Evolutionary conservation across 2,113 vertebrate genomes (phyloP), one percentile per base, ranked within the genome.

Genomic region (Syrmaticus mikado): DNA sequence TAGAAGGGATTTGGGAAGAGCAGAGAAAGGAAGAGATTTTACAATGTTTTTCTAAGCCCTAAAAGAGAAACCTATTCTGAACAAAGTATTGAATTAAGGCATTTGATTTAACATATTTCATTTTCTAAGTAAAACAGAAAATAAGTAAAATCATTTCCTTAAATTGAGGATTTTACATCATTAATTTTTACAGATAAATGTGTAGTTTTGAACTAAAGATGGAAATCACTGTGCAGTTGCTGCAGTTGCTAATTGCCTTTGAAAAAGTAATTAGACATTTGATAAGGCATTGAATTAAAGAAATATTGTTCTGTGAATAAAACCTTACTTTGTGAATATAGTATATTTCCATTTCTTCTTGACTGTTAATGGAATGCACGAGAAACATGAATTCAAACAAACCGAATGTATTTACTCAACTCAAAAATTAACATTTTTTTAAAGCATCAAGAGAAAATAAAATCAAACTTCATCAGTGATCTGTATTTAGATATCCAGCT

Each of bases 401-500:
- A 72, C 28, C 45, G 73, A 76, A 60, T 82, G 45, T 78, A 19
- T 82, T 89, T 96, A 82, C 80, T 81, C 32, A 43, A 83, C 77
- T 94, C 94, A 92, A n/a, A 92, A 95, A 52, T 40, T 90, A 81
- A 72, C 5, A 46, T 83, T 85, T 93, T 78, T 78, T 74, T 84
- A 72, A 83, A 95, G 86, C 85, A 53, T 92, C 76, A 79, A 40
- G 67, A 79, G 36, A 89, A 83, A 85, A 87, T 34, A 52, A 95
- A 90, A 62, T 82, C 68, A 8, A 73, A 40, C 87, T 92, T 85
- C 77, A 84, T 61, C 78, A 57, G 36, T 64, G 65, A 28, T 92
- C 71, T 87, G 53, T 89, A 91, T 93, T 93, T 82, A 92, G 38
- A 34, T 95, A 45, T 68, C 88, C 70, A 75, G 79, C 87, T 93